Evolutionary conservation across 2,113 vertebrate species (phyloP), one percentile per base, ranked within the genome.

Genomic region (Urocynchramus pylzowi): DNA sequence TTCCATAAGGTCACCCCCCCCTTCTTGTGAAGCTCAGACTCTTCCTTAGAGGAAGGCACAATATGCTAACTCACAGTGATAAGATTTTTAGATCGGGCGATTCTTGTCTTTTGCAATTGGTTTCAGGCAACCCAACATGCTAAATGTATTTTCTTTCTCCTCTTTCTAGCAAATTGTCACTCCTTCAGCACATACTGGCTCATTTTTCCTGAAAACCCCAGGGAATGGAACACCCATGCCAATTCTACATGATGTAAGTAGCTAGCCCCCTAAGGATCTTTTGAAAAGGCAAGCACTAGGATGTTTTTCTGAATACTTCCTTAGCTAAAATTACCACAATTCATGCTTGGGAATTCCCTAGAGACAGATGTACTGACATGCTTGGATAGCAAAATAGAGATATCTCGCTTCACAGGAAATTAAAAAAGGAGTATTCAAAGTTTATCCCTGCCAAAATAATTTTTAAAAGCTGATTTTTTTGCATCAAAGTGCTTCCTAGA

Each of bases 381-480:
- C 65, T 95, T 84, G 65, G 67, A 75, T 76, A 96, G 83, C 31
- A 19, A 97, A 94, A 95, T 95, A 84, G 7, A 92, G 78, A 88
- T 81, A 94, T 94, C 35, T 52, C 71, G 94, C 81, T 93, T 89
- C 69, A 87, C 78, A 80, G 90, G 76, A 95, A 90, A 92, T 88
- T 70, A 73, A 71, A 79, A 64, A 78, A 90, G 52, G 47, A 94
- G 70, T 64, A 95, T 50, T 93, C 71, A 80, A 68, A 61, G 74
- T 84, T 96, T 63, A 60, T 75, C 71, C 77, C 78, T 12, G 15
- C 59, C 81, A 94, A 94, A 95, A 95, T 63, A 76, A 92, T 90
- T 95, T 95, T 84, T 16, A 88, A 92, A 85, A 90, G 69, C 87
- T 95, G 68, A 69, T 82, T 92, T 94, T 93, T 94, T 94, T 87